A percentile compares a stretch with the other conserved stretches of the same genome.
These are phyloP conservation scores for Baccha elongata DNA, from an alignment of 2,888 invertebrate species.

Conservation along the genomic window DNA sequence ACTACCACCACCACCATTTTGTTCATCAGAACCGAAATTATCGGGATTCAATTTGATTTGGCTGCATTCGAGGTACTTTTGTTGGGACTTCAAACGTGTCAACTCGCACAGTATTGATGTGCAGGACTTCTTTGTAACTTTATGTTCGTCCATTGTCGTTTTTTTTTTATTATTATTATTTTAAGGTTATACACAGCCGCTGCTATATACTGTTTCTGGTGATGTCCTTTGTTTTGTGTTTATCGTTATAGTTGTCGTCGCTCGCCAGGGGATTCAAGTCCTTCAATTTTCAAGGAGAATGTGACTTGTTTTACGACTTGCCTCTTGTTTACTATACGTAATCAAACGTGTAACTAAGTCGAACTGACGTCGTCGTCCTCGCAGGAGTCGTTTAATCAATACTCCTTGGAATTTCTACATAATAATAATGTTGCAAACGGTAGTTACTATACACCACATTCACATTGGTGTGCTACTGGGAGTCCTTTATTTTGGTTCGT, in stretches of 20 bases:
- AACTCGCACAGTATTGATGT: conserved; percentile 80
- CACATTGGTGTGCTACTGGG: conserved; percentile 5
- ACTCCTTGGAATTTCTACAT: conserved; percentile 53
- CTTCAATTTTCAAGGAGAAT: conserved; percentile 58
- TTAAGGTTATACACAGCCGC: conserved; percentile 37
- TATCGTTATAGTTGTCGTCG: conserved; percentile 21
- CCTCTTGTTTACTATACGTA: conserved; percentile 79
- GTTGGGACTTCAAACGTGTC: conserved; percentile 81
- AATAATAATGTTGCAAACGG: conserved; percentile 33
- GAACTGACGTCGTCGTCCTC: conserved; percentile 45
- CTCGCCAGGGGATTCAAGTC: conserved; percentile 40
- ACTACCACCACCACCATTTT: conserved; percentile 56
- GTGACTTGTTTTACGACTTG: conserved; percentile 73
- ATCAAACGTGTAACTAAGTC: conserved; percentile 78
- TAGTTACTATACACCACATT: conserved; percentile 23
- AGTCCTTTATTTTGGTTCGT: conserved; percentile 31
- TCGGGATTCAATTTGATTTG: conserved; percentile 80
- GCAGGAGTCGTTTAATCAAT: conserved; percentile 67
- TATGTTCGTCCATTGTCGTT: conserved; percentile 48
- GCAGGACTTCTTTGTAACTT: conserved; percentile 74
- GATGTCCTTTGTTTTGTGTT: conserved; percentile 74
- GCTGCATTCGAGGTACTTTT: conserved; percentile 81
- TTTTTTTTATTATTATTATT: not conserved
- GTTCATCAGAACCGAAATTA: conserved; percentile 75
- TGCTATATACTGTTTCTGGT: not conserved